Evolutionary conservation across 2,888 invertebrate species (phyloP), one percentile per base, ranked within the genome.

Genomic region (Embidobia sp.): DNA sequence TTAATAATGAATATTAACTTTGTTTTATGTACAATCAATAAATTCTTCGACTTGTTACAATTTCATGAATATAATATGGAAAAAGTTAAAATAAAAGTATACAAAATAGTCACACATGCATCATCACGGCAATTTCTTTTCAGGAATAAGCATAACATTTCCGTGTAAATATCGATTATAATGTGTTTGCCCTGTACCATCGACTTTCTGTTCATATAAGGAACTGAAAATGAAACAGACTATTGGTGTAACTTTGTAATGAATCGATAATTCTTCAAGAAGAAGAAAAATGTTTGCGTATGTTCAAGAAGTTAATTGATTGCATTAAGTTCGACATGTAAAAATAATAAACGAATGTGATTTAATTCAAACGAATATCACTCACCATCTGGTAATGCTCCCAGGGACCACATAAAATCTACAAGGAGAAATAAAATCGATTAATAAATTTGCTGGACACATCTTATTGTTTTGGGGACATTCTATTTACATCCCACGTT

Each of bases 321-420:
- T 49, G 22, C n/a, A 6, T 44, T 46, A 46, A 0, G 33, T 48
- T 55, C 46, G 44, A 19, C 53, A 46, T 55, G 46, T 27, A 63
- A 63, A 8, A 27, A 29, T 42, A 53, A 51, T 33, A 26, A 48
- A 42, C 22, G 1, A 19, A 37, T 19, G 22, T 18, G 35, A 51
- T 53, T 46, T 15, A 4, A 46, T 1, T 67, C 53, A 26, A 29
- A 18, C 27, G 66, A 64, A 64, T 77, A 48, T 67, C 81, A 95
- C 96, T 96, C 93, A 97, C 97, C 97, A 93, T 97, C 97, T 92
- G 97, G 97, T 93, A 97, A 95, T 93, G 96, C 96, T 94, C 97
- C 97, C 94, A 97, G 94, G 92, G 97, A 97, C 97, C 97, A 97
- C 96, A 97, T 97, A 94, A 97, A 97, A 96, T 97, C 97, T 97